Conservation (phyloP, 2,113 vertebrate species). For the Pelobates fuscus region DNA sequence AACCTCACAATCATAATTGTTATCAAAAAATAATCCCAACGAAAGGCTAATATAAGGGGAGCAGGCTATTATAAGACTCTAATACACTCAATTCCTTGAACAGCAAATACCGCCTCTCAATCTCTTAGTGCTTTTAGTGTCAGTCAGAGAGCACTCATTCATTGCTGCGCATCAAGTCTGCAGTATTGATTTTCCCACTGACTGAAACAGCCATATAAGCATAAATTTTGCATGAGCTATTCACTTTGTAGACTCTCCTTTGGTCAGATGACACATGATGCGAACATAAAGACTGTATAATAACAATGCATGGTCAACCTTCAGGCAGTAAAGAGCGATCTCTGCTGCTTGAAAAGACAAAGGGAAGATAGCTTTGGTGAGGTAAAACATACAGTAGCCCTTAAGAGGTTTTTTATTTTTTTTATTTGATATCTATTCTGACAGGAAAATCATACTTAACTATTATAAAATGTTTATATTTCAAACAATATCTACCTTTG, state of each 20-base stretch:
- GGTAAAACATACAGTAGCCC: constrained; percentile 50
- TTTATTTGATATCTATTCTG: constrained; percentile 45
- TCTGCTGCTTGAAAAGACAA: constrained; percentile 75
- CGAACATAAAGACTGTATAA: constrained; percentile 89
- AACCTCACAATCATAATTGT: constrained; percentile 84
- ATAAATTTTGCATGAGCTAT: constrained; percentile 99
- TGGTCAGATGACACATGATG: constrained; percentile 95
- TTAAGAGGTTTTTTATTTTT: background rate
- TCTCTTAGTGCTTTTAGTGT: constrained; percentile 97
- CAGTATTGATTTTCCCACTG: constrained; percentile 99
- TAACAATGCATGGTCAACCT: constrained; percentile 84
- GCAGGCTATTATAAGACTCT: constrained; percentile 85
- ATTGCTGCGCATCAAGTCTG: constrained; percentile 93
- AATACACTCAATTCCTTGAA: constrained; percentile 84
- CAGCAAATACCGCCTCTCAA: constrained; percentile 86
- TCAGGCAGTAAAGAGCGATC: constrained; percentile 74
- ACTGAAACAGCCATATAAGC: constrained; percentile 98
- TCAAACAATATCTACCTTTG: background rate
- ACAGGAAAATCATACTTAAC: constrained; percentile 58
- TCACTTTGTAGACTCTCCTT: constrained; percentile 92
- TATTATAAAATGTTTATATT: background rate
- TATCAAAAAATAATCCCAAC: constrained; percentile 90
- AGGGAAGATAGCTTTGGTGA: constrained; percentile 62
- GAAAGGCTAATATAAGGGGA: constrained; percentile 93
- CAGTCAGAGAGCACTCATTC: constrained; percentile 97